Evolutionary conservation across 2,797 vertebrate species (phyloP), one percentile per base, ranked within the genome.

Genomic region (Basileuterus tristriatus): DNA sequence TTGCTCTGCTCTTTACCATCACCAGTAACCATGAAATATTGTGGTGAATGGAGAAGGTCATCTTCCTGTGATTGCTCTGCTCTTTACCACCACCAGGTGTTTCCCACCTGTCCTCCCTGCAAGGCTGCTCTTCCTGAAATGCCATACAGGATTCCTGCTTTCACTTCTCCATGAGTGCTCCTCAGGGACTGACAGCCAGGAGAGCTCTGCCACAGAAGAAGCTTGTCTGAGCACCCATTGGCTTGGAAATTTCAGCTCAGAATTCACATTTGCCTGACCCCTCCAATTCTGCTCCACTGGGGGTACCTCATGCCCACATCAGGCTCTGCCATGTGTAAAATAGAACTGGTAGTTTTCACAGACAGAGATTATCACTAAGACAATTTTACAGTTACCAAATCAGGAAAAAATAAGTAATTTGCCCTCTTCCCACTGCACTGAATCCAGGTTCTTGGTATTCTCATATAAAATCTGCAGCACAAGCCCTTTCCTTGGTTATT

Each of bases 191-290:
- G 55, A 71, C 36, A 83, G 55, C 41, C 59, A 81, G 46, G 29
- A 87, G 8, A 79, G 30, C 19, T 68, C 23, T 64, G 41, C 39
- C 55, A 64, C 24, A 70, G n/a, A 18, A 74, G 30, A 12, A 15
- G 23, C 3, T 19, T 4, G 1, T 36, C 56, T 21, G 30, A 83
- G 24, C 26, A 49, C 0, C 14, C 10, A 6, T 1, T 70, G 32
- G 11, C 37, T 83, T 60, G 34, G 21, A 91, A 88, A 56, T 43
- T 62, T 70, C 49, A 36, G 15, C 32, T 78, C 58, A 77, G 64
- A 77, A 87, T 52, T 53, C 44, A 0, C 27, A 65, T 62, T 89
- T 62, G 39, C 12, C 24, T 30, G 5, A 1, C 11, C n/a, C 21
- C 12, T 77, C 27, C 71, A 72, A 3, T 55, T 65, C 34, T 65